Evolutionary conservation across 2,888 invertebrate species (phyloP), one percentile per base, ranked within the genome.

Genomic region (Campoplex capitator): DNA sequence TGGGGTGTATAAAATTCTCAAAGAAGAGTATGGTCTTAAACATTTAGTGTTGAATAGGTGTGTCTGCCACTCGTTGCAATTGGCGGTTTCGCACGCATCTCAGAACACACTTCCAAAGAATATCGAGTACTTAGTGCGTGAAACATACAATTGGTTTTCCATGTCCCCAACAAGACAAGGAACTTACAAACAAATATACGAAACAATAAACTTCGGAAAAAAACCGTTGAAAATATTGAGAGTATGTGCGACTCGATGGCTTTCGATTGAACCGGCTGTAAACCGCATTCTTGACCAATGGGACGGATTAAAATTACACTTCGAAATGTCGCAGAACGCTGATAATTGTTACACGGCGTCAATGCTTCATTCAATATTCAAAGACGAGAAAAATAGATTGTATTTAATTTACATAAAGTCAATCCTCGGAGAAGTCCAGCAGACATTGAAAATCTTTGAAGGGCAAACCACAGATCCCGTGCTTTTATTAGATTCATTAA

Each of bases 131-230:
- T 76, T 93, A 8, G 89, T 92, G 28, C 88, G 90, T 77, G 91
- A 93, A 89, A 92, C 92, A 3, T 91, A 92, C 76, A 90, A 91
- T n/a, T 92, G 92, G 92, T 79, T 38, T 38, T 76, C 84, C 2
- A 79, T 84, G n/a, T 93, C 92, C 7, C 58, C 91, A n/a, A 89
- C 90, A 67, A 85, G 92, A 28, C 85, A 86, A 79, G 28, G 86
- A 28, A 87, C 89, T n/a, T 93, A 92, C 85, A 89, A 88, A 86
- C 82, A 89, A 18, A 62, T 91, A 38, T 92, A 88, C 70, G 68
- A 88, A 65, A 62, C 80, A 3, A 91, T 92, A n/a, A 93, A 92
- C 85, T 88, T 90, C 70, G 91, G 90, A n/a, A 68, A 91, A 58
- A 62, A 86, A 62, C 91, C 92, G 8, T 83, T 92, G 42, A 92